Conservation (phyloP, 1,140 invertebrate species). For the Drosophila ohnishii region DNA sequence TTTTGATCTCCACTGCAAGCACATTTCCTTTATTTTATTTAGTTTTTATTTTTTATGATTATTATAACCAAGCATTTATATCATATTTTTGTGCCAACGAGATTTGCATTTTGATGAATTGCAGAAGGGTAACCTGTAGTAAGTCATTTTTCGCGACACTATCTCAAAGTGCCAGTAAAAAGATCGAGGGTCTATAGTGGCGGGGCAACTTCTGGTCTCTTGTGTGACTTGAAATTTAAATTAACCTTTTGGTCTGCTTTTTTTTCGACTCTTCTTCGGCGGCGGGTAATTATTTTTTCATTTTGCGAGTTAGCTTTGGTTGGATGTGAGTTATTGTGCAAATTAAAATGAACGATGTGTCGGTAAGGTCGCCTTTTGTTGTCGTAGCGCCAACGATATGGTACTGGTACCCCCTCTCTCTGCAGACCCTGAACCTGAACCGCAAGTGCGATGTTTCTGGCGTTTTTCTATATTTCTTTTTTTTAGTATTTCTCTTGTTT, state of each 20-base stretch:
- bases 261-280: constrained; percentile 21
- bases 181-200: constrained; percentile 27
- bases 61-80: constrained; percentile 10
- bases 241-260: constrained; percentile 55
- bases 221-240: constrained; percentile 82
- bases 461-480: constrained; percentile 16
- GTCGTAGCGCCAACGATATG: constrained; percentile 62
- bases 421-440: constrained; percentile 25
- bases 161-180: constrained; percentile 21
- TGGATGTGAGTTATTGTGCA: constrained; percentile 64
- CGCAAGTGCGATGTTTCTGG: constrained; percentile 40
- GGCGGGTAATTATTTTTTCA: constrained; percentile 42
- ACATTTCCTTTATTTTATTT: constrained; percentile 2
- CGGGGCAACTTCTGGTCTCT: constrained; percentile 34
- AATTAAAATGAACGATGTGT: constrained; percentile 83
- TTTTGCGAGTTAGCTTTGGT: constrained; percentile 46
- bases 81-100: constrained; percentile 49
- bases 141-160: constrained; percentile 79
- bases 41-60: constrained; percentile 1
- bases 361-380: constrained; percentile 73
- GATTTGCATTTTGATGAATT: constrained; percentile 82
- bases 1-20: constrained; percentile 11
- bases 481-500: constrained; percentile 22
- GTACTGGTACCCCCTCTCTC: neutral
- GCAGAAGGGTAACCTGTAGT: constrained; percentile 47